phyloP scores from a whole-genome alignment of 2,888 invertebrate genomes.

The Cerceris rybyensis region DNA sequence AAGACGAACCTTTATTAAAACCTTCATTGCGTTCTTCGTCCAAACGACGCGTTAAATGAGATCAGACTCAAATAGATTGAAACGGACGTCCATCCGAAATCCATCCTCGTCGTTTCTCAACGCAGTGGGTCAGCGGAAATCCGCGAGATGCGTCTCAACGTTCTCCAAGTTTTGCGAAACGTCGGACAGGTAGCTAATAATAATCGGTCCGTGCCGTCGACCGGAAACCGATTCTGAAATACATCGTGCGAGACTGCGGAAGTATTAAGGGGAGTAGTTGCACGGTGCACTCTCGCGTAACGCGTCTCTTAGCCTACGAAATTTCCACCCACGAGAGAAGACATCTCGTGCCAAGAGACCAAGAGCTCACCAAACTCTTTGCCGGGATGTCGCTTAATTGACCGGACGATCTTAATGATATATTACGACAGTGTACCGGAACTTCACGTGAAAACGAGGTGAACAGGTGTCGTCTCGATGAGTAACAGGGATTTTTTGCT shows the following conservation, averaged over 20 bases:
- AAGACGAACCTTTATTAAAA: too few relatives aligned
- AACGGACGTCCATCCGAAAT: slow-evolving; percentile 1
- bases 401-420: slow-evolving; percentile 24
- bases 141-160: slow-evolving; percentile 12
- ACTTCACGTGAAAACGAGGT: slow-evolving; percentile 37
- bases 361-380: slow-evolving; percentile 4
- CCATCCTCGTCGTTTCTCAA: neutral
- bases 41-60: too few relatives aligned
- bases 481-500: slow-evolving; percentile 10
- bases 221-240: slow-evolving; percentile 70
- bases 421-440: slow-evolving; percentile 32
- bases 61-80: neutral
- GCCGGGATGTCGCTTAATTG: slow-evolving; percentile 10
- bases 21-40: too few relatives aligned
- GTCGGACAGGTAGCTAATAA: slow-evolving; percentile 50
- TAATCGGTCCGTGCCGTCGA: slow-evolving; percentile 34
- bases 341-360: slow-evolving; percentile 34
- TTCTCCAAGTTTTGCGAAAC: slow-evolving; percentile 28
- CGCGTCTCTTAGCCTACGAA: neutral
- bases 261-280: slow-evolving; percentile 54
- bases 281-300: neutral
- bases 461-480: neutral
- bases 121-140: slow-evolving; percentile 42
- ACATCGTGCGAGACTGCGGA: slow-evolving; percentile 66
- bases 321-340: slow-evolving; percentile 35